Base-by-base conservation (phyloP, 2,113 vertebrate genomes). In the Notarius quadriscutis region DNA sequence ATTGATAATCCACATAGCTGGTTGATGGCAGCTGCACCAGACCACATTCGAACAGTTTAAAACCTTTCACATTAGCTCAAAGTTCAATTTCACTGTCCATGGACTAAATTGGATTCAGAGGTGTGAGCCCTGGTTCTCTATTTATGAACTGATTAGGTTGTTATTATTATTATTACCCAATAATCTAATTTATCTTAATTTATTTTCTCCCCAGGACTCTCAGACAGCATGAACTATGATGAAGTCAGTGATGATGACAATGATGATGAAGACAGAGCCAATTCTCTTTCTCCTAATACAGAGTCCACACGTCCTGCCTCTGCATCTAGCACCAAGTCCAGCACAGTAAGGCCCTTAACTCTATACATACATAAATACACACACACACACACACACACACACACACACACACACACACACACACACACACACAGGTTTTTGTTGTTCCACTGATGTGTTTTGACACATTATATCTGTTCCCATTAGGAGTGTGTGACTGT, bases 191-290 rank as follows among this genome's bases (percentile, higher is more conserved):
- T 17, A 4, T 63, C 7, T 63, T 48, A 12, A 62, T 51, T 74
- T 1, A 75, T 65, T 55, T 74, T 75, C 34, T 83, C 83, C 58
- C 88, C 92, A 99, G 98, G 97, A 81, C 96, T 99, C 92, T 97
- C 95, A 5, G 96, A 92, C 89, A 99, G 97, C 83, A 92, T 99
- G 95, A 97, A 98, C 94, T 99, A 98, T 62, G 98, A 99, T 85
- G 98, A 99, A 84, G 93, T 95, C 74, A 95, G 95, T 4, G 97
- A 97, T 18, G 93, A 93, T n/a, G 96, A 96, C 57, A 93, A 89
- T 84, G 94, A 94, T 7, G 93, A 92, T 85, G 92, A 92, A 62
- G 93, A 90, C 30, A 92, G 57, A 86, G 88, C 91, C 0, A 85
- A 89, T n/a, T 95, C 95, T 67, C 92, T 90, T 82, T 96, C 96